phyloP scores from a whole-genome alignment of 1,140 invertebrate species.

The Mizuhopecten yessoensis region DNA sequence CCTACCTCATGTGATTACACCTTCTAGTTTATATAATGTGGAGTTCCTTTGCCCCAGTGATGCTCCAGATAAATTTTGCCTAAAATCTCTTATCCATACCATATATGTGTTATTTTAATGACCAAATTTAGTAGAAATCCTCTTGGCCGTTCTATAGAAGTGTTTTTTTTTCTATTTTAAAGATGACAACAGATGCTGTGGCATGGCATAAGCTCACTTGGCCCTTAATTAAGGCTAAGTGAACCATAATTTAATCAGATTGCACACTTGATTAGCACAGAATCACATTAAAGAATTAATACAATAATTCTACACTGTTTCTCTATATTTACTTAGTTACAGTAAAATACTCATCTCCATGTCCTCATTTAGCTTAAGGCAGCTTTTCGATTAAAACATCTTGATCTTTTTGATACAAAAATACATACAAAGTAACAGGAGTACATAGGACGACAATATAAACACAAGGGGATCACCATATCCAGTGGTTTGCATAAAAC shows the following conservation, averaged over 20 bases:
- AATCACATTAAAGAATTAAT: neutral
- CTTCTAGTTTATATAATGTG: no score
- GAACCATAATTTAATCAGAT: neutral
- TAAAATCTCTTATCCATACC: no score
- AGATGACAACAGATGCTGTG: no score
- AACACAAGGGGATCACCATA: neutral
- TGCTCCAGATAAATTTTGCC: no score
- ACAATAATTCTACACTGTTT: neutral
- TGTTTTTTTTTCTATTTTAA: no score
- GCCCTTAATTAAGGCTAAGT: neutral
- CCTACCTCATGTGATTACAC: no score
- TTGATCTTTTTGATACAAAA: neutral
- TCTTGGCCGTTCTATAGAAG: no score
- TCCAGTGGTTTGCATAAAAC: conserved; percentile 16
- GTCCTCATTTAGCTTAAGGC: neutral
- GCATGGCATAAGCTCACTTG: neutral
- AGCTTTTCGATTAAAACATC: neutral
- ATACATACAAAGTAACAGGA: no score
- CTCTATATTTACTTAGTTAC: neutral
- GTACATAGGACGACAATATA: neutral
- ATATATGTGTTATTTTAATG: no score
- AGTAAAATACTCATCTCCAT: neutral
- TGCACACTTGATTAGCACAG: neutral
- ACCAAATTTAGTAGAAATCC: no score
- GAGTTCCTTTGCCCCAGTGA: no score